Evolutionary conservation across 2,113 vertebrate species (phyloP).

Genomic region (Pungitius pungitius): DNA sequence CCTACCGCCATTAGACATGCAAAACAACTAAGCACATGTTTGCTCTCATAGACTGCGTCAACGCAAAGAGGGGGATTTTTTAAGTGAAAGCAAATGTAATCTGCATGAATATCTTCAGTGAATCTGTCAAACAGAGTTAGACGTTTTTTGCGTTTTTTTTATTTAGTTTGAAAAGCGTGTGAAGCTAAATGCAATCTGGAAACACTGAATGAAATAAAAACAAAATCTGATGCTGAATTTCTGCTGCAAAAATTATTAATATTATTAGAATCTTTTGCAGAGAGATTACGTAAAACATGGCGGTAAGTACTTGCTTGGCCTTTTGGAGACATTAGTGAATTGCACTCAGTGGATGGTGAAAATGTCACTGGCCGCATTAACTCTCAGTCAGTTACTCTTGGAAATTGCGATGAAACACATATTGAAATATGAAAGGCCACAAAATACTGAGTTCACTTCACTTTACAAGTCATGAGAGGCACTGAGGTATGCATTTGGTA

Average conservation of each 20-base stretch:
- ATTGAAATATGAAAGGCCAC: conserved; percentile 56
- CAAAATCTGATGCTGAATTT: background rate
- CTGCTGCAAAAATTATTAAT: conserved; percentile 4
- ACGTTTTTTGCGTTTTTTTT: background rate
- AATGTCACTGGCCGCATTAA: conserved; percentile 75
- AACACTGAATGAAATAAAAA: background rate
- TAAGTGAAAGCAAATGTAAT: conserved; percentile 13
- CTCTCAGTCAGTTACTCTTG: conserved; percentile 52
- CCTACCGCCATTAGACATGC: conserved; percentile 55
- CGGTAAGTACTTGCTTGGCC: conserved; percentile 44
- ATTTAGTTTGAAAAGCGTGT: background rate
- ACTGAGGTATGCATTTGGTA: conserved; percentile 18
- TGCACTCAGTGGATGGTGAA: conserved; percentile 70
- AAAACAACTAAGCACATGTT: conserved; percentile 67
- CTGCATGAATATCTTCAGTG: conserved; percentile 33
- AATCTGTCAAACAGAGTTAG: conserved; percentile 46
- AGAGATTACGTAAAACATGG: conserved; percentile 27
- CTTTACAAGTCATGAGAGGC: conserved; percentile 26
- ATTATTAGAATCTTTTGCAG: background rate
- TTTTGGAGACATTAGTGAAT: conserved; percentile 57
- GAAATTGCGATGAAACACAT: conserved; percentile 45
- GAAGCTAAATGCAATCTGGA: background rate
- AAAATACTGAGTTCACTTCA: conserved; percentile 22
- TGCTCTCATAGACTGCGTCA: conserved; percentile 55
- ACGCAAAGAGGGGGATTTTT: conserved; percentile 15